These are phyloP conservation scores for Poeciliopsis paucimaculata DNA, from an alignment of 2,797 vertebrate genomes.

Conservation along the genomic window DNA sequence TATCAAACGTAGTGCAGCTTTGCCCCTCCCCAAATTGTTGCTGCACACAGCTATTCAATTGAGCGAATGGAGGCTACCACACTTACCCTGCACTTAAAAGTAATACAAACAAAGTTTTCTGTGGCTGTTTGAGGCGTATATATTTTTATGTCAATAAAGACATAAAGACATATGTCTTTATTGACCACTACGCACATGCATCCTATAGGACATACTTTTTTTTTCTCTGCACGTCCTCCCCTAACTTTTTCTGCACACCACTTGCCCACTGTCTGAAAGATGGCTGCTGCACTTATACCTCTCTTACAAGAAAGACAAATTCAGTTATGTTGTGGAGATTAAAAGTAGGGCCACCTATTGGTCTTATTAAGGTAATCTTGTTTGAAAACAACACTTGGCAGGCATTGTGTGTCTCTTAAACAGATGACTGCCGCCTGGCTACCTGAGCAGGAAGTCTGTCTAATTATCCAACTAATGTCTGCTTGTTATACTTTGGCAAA, in stretches of 20 bases:
- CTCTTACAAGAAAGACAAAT: conserved; percentile 5
- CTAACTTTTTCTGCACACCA: not conserved
- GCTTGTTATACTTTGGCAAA: not conserved
- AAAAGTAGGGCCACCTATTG: not conserved
- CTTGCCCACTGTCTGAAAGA: not conserved
- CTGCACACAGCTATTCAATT: not conserved
- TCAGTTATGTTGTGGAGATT: not conserved
- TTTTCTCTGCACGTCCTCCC: not conserved
- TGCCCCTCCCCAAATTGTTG: not conserved
- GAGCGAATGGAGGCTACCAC: not conserved
- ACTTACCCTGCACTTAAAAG: not conserved
- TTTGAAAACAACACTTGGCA: conserved; percentile 1
- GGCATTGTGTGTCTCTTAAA: not conserved
- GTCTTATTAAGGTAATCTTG: not conserved
- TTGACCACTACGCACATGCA: not conserved
- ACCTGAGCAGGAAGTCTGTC: not conserved
- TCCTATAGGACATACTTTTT: not conserved
- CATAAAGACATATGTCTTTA: too few relatives aligned
- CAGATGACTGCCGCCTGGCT: not conserved
- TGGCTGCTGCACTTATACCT: not conserved
- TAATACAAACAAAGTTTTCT: not conserved
- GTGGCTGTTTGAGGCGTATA: not conserved
- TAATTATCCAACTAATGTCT: not conserved
- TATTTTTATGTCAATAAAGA: not conserved
- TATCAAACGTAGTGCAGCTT: not conserved